Base-by-base conservation (phyloP, 2,888 invertebrate species). In the Calameuta pallipes region DNA sequence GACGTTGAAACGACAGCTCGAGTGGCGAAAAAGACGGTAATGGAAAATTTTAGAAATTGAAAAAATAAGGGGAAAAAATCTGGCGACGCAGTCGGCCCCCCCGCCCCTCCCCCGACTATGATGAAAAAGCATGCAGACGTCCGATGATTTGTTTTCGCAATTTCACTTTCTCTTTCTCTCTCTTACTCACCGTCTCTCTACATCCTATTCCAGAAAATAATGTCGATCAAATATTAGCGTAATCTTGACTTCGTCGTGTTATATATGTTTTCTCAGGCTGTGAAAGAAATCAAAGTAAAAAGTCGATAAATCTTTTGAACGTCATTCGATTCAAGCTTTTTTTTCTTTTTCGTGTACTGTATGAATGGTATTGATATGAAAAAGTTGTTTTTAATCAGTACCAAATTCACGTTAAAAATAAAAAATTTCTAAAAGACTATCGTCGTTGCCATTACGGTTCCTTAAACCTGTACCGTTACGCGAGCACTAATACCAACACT, bases 281-380 rank as follows among this genome's bases (percentile, higher is more conserved):
- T 35, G 69, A 31, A 68, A 73, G 33, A 78, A 75, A 78, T 33
- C 34, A 35, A 76, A 75, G 56, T 56, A 23, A 56, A 56, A 56
- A 56, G 23, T 56, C 23, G 56, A 56, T 41, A 41, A 15, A 4
- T 23, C 23, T 56, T 56, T 56, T 0, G 56, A 23, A 56, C 9
- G 23, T 56, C 6, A 9, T 23, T 69, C 37, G 73, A 69, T 56
- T 69, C 9, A 75, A 75, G 73, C 73, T 74, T 74, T 36, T 37
- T n/a, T 36, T 73, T 76, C 69, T 78, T 69, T 36, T 23, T 15
- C 15, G 1, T 34, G 69, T 33, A 30, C 71, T 31, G 75, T 71
- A 30, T 73, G n/a, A 15, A 75, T 68, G 11, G 41, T 33, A 34
- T 15, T 3, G 31, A 69, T 15, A 30, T 3, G 33, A n/a, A 69